These are phyloP conservation scores for Cydia fagiglandana DNA, from an alignment of 1,140 invertebrate species.

Conservation along the genomic window DNA sequence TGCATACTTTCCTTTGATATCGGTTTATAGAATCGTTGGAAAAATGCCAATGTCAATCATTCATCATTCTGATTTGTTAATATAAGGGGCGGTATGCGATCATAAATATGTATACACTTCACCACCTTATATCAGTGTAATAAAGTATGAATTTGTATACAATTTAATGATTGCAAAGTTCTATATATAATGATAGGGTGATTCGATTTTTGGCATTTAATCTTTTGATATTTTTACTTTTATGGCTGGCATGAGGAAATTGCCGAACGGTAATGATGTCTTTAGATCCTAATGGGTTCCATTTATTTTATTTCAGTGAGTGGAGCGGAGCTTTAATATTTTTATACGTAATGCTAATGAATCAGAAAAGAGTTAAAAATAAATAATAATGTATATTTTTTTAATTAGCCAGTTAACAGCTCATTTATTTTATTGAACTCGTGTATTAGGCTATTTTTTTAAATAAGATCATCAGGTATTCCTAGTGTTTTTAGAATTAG, in stretches of 20 bases:
- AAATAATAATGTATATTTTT: no score
- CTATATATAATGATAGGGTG: not conserved
- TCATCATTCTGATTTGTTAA: slow-evolving; percentile 20
- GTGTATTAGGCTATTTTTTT: no score
- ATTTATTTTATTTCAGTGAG: slow-evolving; percentile 14
- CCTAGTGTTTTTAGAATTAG: no score
- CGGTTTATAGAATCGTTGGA: slow-evolving; percentile 20
- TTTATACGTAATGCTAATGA: not conserved
- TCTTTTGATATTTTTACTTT: slow-evolving; percentile 8
- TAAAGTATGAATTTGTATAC: not conserved
- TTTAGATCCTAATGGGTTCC: not conserved
- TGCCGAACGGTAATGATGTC: not conserved
- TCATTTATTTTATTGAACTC: no score
- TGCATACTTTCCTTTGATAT: not conserved
- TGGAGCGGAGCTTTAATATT: not conserved
- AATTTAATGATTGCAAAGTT: not conserved
- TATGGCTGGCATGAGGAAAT: not conserved
- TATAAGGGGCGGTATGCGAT: not conserved
- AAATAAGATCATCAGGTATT: no score
- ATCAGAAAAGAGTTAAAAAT: not conserved
- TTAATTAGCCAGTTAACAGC: no score
- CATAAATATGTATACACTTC: not conserved
- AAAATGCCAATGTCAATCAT: slow-evolving; percentile 29
- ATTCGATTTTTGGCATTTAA: slow-evolving; percentile 5
- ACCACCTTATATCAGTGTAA: not conserved